Percentiles rank a stretch among this genome's conserved stretches.
phyloP scores from a whole-genome alignment of 2,888 invertebrate genomes.

The Galerucella pusilla region DNA sequence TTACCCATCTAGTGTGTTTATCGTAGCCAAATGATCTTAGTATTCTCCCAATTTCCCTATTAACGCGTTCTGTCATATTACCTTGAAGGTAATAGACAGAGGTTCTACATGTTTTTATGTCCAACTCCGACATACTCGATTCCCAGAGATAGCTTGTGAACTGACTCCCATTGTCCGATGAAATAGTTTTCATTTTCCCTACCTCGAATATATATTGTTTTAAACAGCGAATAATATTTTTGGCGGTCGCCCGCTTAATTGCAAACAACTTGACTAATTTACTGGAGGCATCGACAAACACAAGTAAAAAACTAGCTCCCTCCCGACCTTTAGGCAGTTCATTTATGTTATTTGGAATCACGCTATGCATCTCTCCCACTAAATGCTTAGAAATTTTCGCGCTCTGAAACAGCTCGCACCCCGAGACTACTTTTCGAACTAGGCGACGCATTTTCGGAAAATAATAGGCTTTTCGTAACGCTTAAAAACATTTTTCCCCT shows the following conservation, averaged over 20 bases:
- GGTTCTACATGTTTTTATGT: conserved; percentile 4
- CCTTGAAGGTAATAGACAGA: conserved; percentile 36
- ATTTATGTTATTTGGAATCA: conserved; percentile 5
- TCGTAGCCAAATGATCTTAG: conserved; percentile 1
- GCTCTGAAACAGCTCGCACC: conserved; percentile 27
- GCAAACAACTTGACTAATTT: conserved; percentile 25
- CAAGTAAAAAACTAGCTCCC: conserved; percentile 24
- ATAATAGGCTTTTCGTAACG: conserved; percentile 11
- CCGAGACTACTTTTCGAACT: conserved; percentile 17
- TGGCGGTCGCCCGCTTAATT: conserved; percentile 16
- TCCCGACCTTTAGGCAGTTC: conserved; percentile 21
- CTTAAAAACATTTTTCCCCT: conserved; percentile 16
- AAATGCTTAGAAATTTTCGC: conserved; percentile 11
- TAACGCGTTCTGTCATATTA: conserved; percentile 21
- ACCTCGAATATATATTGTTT: conserved; percentile 16
- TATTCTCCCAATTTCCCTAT: conserved; percentile 9
- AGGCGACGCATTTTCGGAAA: conserved; percentile 27
- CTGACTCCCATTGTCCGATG: conserved; percentile 17
- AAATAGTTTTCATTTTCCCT: conserved; percentile 6
- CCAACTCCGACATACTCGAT: neutral
- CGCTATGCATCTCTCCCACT: conserved; percentile 12
- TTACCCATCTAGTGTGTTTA: conserved; percentile 24
- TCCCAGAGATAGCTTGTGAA: conserved; percentile 20
- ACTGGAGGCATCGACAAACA: conserved; percentile 25
- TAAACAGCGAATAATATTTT: conserved; percentile 10